Percentiles rank a stretch among this genome's conserved stretches.
Conservation (phyloP, 2,797 vertebrate genomes). For the Chaenodraco wilsoni region DNA sequence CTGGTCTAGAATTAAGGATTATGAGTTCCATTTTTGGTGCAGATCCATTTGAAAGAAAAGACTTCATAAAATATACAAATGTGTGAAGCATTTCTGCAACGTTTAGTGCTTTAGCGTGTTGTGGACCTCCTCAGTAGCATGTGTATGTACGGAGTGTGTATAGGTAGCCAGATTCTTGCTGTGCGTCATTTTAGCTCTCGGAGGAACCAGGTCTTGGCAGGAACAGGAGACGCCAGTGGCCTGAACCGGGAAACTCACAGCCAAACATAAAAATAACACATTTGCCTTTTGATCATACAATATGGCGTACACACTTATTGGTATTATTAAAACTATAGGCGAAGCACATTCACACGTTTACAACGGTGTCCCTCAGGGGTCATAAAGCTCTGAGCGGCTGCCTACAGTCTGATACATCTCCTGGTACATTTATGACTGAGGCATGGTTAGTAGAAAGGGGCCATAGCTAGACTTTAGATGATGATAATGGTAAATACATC, state of each 20-base stretch:
- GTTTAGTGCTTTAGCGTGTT: not conserved
- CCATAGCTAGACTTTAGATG: too few species aligned
- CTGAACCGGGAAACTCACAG: not conserved
- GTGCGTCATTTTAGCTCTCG: constrained; percentile 17
- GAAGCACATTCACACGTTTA: constrained; percentile 36
- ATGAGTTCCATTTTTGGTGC: too few species aligned
- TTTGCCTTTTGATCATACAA: constrained; percentile 9
- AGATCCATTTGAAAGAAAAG: too few species aligned
- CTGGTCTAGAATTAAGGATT: too few species aligned
- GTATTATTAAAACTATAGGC: constrained; percentile 31
- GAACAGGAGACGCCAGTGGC: not conserved
- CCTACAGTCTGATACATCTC: constrained; percentile 3
- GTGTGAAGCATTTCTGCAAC: too few species aligned
- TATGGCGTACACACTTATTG: constrained; percentile 14
- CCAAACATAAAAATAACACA: constrained; percentile 13
- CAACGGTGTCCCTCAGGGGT: constrained; percentile 26
- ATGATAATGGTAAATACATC: too few species aligned
- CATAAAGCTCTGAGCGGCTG: constrained; percentile 21
- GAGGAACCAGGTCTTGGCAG: constrained; percentile 30
- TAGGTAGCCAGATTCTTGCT: constrained; percentile 7
- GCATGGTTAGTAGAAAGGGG: not conserved
- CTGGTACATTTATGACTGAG: not conserved
- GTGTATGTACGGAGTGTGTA: not conserved
- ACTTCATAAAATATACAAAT: too few species aligned
- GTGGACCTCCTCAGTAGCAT: not conserved